phyloP scores from a whole-genome alignment of 1,140 invertebrate species.

The Anoplophora glabripennis region DNA sequence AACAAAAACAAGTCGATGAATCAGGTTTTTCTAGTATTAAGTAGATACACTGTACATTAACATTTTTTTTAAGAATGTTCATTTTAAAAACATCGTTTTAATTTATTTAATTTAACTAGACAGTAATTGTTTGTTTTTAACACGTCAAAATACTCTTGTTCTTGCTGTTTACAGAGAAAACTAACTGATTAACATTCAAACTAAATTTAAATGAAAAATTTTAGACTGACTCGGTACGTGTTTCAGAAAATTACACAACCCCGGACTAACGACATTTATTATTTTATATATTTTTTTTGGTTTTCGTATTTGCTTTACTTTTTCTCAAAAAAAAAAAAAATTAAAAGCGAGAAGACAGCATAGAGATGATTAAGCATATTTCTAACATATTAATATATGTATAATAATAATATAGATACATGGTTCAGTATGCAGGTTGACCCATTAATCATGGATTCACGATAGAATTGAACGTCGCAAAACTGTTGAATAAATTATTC shows the following conservation, averaged over 20 bases:
- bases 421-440: constrained; percentile 19
- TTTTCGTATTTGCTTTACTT: constrained; percentile 36
- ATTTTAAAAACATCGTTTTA: too few relatives aligned
- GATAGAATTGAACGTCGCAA: too few relatives aligned
- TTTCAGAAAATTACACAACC: constrained; percentile 34
- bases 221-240: constrained; percentile 31
- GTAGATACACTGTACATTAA: neutral
- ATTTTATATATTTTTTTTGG: constrained; percentile 36
- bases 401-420: constrained; percentile 42
- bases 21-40: neutral
- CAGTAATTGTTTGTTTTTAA: neutral
- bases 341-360: constrained; percentile 37
- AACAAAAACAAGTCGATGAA: neutral
- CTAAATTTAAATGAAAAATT: neutral
- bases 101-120: too few relatives aligned
- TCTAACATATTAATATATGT: constrained; percentile 40
- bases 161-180: neutral
- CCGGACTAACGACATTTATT: constrained; percentile 41
- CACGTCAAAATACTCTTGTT: neutral
- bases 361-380: constrained; percentile 37
- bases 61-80: neutral
- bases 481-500: too few relatives aligned
- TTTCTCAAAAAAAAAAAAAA: constrained; percentile 23
- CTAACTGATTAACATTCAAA: neutral
- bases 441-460: too few relatives aligned